Evolutionary conservation across 2,113 vertebrate species (phyloP).

Genomic region (Glareola pratincola): DNA sequence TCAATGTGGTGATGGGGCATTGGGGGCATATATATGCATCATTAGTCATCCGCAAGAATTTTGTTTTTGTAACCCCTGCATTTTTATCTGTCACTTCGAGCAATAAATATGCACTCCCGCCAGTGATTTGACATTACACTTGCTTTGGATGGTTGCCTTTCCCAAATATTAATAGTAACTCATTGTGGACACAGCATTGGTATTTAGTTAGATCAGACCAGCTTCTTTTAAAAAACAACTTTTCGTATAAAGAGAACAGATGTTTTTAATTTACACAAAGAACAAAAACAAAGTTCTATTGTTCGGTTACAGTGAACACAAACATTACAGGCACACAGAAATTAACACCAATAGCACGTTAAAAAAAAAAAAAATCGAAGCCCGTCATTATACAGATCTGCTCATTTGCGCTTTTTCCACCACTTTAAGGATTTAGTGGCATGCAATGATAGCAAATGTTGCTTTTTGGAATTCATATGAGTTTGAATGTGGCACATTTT

Average conservation of each 20-base stretch:
- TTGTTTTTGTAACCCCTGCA: slow-evolving; percentile 75
- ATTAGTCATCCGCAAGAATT: slow-evolving; percentile 69
- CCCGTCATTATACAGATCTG: not conserved
- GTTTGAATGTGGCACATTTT: not conserved
- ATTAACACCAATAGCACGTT: slow-evolving; percentile 25
- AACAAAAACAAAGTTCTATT: slow-evolving; percentile 67
- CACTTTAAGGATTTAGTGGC: not conserved
- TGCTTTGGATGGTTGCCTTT: slow-evolving; percentile 73
- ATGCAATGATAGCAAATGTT: not conserved
- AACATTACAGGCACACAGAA: slow-evolving; percentile 49
- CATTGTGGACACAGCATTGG: slow-evolving; percentile 73
- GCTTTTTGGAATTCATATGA: not conserved
- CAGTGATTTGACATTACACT: slow-evolving; percentile 74
- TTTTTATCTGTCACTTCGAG: slow-evolving; percentile 77
- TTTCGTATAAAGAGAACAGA: slow-evolving; percentile 57
- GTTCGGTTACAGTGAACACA: slow-evolving; percentile 44
- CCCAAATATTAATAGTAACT: slow-evolving; percentile 78
- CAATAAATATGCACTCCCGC: slow-evolving; percentile 70
- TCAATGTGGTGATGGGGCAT: slow-evolving; percentile 45
- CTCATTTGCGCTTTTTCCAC: not conserved
- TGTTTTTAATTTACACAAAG: slow-evolving; percentile 69
- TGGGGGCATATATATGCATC: slow-evolving; percentile 54
- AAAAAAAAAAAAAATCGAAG: not conserved
- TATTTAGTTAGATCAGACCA: slow-evolving; percentile 73
- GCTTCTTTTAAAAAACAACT: slow-evolving; percentile 69